Percentiles rank a stretch among this genome's conserved stretches.
phyloP scores from a whole-genome alignment of 2,888 invertebrate genomes.

The Hypomecis atomaria region DNA sequence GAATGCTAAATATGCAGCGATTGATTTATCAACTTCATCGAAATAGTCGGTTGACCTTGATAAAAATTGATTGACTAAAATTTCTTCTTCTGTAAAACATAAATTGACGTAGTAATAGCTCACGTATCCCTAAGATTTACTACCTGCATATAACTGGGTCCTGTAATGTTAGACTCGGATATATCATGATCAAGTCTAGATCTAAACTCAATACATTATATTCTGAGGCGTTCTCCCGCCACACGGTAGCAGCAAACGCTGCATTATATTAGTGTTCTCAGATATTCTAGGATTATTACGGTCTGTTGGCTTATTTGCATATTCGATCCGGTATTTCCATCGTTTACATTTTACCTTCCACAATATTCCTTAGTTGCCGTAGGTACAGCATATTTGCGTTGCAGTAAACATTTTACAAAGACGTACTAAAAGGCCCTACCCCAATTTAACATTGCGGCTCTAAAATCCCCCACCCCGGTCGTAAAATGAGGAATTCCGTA shows the following conservation, averaged over 20 bases:
- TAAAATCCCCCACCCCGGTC: slow-evolving; percentile 51
- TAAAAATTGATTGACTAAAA: slow-evolving; percentile 33
- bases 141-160: slow-evolving; percentile 31
- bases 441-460: slow-evolving; percentile 41
- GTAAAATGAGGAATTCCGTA: slow-evolving; percentile 64
- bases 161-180: slow-evolving; percentile 47
- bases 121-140: slow-evolving; percentile 45
- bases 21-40: slow-evolving; percentile 10
- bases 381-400: slow-evolving; percentile 23
- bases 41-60: slow-evolving; percentile 8
- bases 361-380: slow-evolving; percentile 14
- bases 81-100: slow-evolving; percentile 42
- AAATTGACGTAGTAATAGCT: slow-evolving; percentile 51
- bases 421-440: slow-evolving; percentile 39
- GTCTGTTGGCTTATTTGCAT: slow-evolving; percentile 38
- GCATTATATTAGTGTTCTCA: slow-evolving; percentile 43
- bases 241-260: slow-evolving; percentile 49
- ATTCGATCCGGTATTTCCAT: slow-evolving; percentile 26
- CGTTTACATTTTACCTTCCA: slow-evolving; percentile 29
- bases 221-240: slow-evolving; percentile 43
- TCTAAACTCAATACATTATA: slow-evolving; percentile 55
- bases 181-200: slow-evolving; percentile 55
- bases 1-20: neutral
- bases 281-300: slow-evolving; percentile 35
- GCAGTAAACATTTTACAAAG: slow-evolving; percentile 28